Evolutionary conservation across 2,113 vertebrate species (phyloP).

Genomic region (Nicator chloris): DNA sequence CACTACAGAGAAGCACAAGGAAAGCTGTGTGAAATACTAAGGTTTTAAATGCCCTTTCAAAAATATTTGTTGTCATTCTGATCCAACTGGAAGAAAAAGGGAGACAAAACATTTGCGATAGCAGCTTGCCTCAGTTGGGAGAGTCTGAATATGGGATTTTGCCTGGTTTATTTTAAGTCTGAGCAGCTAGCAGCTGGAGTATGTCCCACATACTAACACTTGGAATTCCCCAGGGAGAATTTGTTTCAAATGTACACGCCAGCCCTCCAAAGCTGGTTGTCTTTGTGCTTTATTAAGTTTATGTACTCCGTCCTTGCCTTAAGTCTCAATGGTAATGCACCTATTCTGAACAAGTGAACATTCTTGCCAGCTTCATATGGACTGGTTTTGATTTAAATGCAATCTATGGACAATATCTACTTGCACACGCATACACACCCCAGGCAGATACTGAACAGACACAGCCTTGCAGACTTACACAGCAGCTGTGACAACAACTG

Average conservation of each 20-base stretch:
- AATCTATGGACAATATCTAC: neutral
- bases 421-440: neutral
- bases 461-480: neutral
- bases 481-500: constrained; percentile 69
- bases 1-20: neutral
- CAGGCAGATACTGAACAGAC: constrained; percentile 24
- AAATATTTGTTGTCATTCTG: neutral
- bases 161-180: constrained; percentile 56
- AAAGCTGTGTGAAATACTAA: neutral
- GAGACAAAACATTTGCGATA: neutral
- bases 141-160: neutral
- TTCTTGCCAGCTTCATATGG: neutral
- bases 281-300: constrained; percentile 4
- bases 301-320: neutral
- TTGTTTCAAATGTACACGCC: neutral
- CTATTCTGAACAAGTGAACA: neutral
- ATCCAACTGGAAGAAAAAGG: neutral
- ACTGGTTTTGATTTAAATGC: constrained; percentile 18
- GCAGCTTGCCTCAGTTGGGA: neutral
- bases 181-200: constrained; percentile 51
- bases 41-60: neutral
- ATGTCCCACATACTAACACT: constrained; percentile 47
- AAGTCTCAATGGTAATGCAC: neutral
- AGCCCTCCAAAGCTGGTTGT: neutral
- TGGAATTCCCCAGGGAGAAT: constrained; percentile 37